Base-by-base conservation (phyloP, 2,888 invertebrate genomes). In the Athrips mouffetella region DNA sequence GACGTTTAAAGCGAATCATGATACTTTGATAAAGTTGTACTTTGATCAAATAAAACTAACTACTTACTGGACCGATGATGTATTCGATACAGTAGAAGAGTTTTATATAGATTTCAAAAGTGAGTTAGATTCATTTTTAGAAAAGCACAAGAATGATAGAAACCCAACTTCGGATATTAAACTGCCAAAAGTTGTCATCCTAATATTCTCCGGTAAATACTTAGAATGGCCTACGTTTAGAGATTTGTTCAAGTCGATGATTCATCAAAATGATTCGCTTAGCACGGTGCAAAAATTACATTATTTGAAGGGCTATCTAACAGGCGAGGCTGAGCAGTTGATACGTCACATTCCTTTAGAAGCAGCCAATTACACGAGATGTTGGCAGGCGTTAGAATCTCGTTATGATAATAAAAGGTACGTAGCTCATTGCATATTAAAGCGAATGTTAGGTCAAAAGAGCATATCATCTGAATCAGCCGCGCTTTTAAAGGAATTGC, bases 341-440 rank as follows among this genome's bases (percentile, higher is more conserved):
- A 45, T 61, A 16, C 47, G 54, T n/a, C 54, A 58, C 16, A 52
- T 53, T 13, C 47, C 56, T 1, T 35, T 57, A 16, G 56, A 53
- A 3, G 31, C 42, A 6, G 47, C 21, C 11, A 63, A 50, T 42
- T 62, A 62, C 23, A 16, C 30, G 5, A 35, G 47, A 23, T 55
- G 55, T 47, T 63, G 60, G 60, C 15, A 33, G 2, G 31, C 47
- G 1, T 45, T 59, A 16, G 42, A 58, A 11, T 30, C 45, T 16
- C 30, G 59, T 13, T 60, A 56, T 37, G 55, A 55, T 30, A 60
- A 62, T 33, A 58, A 58, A 31, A 52, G 48, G 30, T 60, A 48
- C 31, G 39, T 57, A 7, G 29, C 44, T 6, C 40, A 52, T 40
- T 41, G 42, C 27, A 45, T 50, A 16, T 39, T 55, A 6, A 52